phyloP scores from a whole-genome alignment of 2,797 vertebrate species.

The Arrhamphus sclerolepis region DNA sequence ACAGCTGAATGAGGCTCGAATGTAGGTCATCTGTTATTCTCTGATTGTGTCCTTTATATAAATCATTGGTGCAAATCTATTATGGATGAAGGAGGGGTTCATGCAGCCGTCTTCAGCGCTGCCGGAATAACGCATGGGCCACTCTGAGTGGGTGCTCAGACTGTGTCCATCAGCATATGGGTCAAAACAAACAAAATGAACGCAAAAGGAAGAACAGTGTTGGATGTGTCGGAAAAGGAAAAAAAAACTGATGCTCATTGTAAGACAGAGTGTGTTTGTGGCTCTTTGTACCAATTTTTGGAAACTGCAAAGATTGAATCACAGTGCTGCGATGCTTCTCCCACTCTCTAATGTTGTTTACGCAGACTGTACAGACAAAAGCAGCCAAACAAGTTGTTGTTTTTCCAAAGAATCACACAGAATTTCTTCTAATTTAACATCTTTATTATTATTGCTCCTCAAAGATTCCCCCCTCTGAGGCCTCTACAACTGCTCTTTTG shows the following conservation, averaged over 20 bases:
- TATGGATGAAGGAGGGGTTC: conserved; percentile 45
- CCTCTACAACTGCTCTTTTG: conserved; percentile 56
- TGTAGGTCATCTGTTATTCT: conserved; percentile 26
- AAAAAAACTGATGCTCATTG: background rate
- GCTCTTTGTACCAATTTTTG: conserved; percentile 36
- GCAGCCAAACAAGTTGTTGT: background rate
- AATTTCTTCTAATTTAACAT: background rate
- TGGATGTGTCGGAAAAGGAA: background rate
- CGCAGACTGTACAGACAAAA: conserved; percentile 28
- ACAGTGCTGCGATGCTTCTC: conserved; percentile 36
- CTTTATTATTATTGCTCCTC: conserved; percentile 1
- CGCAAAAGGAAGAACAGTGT: background rate
- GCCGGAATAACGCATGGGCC: conserved; percentile 17
- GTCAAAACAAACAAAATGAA: conserved; percentile 3
- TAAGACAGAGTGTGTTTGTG: no score
- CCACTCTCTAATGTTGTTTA: conserved; percentile 29
- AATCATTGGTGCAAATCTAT: conserved; percentile 51
- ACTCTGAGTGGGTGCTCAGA: background rate
- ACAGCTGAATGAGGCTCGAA: conserved; percentile 22
- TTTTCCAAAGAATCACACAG: no score
- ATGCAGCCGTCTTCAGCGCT: conserved; percentile 23
- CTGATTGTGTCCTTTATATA: conserved; percentile 45
- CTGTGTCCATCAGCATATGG: conserved; percentile 3
- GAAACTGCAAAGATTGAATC: conserved; percentile 28
- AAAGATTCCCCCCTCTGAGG: conserved; percentile 15